phyloP scores from a whole-genome alignment of 2,797 vertebrate genomes.

The Basileuterus tristriatus region DNA sequence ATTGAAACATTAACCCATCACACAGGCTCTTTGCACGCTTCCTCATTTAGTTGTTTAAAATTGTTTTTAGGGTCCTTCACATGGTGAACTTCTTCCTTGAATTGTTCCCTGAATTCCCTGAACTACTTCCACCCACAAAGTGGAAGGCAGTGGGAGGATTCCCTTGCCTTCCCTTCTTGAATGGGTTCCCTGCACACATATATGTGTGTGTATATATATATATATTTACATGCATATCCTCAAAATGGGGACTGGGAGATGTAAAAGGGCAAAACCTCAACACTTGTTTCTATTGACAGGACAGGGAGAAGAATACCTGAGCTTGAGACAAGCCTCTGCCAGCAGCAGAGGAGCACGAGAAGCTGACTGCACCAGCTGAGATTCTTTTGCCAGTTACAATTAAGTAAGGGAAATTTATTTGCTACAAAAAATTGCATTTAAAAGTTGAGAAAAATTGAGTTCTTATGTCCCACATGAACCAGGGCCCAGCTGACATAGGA shows the following conservation, averaged over 20 bases:
- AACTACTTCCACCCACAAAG: neutral
- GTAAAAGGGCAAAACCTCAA: neutral
- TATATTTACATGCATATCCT: neutral
- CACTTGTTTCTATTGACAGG: neutral
- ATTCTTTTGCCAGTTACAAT: neutral
- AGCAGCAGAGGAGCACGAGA: fast-evolving
- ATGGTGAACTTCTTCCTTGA: neutral
- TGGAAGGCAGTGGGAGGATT: neutral
- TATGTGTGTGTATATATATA: fast-evolving
- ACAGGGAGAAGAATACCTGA: neutral
- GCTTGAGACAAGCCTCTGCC: neutral
- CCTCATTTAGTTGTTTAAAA: neutral
- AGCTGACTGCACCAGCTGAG: neutral
- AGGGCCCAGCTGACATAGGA: neutral
- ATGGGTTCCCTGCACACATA: fast-evolving
- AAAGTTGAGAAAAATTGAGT: neutral
- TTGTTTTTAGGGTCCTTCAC: neutral
- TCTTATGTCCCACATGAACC: neutral
- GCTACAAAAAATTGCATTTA: neutral
- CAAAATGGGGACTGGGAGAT: neutral
- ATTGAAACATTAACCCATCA: neutral
- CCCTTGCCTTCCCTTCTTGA: neutral
- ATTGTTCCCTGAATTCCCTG: neutral
- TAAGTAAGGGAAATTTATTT: neutral
- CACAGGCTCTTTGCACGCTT: neutral